These are phyloP conservation scores for Anguilla pacifica DNA, from an alignment of 2,797 vertebrate genomes.

Conservation along the genomic window DNA sequence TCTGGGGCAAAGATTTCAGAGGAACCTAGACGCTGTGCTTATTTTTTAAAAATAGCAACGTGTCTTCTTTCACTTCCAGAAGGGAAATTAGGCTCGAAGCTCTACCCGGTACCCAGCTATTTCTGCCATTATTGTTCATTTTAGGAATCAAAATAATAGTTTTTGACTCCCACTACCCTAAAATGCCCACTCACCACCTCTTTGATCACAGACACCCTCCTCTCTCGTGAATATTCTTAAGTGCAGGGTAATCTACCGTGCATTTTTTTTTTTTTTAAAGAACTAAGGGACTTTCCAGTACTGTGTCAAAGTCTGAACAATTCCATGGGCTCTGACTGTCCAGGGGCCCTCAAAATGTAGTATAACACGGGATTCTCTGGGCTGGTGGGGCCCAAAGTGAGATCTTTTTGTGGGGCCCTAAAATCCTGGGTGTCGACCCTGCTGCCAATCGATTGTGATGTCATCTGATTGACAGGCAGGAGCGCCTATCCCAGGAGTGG, in stretches of 20 bases:
- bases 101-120: slow-evolving; percentile 3
- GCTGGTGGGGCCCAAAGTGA: no score
- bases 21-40: slow-evolving; percentile 24
- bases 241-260: slow-evolving; percentile 13
- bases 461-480: no score
- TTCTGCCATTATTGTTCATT: slow-evolving; percentile 23
- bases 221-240: slow-evolving; percentile 12
- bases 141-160: neutral
- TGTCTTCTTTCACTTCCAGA: slow-evolving; percentile 7
- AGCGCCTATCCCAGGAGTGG: no score
- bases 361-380: no score
- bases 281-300: neutral
- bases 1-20: slow-evolving; percentile 22
- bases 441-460: no score
- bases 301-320: no score
- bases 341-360: no score
- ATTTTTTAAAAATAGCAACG: slow-evolving; percentile 10
- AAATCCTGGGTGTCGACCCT: no score
- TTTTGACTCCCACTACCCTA: neutral
- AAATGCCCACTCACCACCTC: neutral
- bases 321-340: no score
- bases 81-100: neutral
- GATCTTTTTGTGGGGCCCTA: no score
- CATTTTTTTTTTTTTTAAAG: neutral
- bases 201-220: neutral